These are phyloP conservation scores for Drosophila kepulauana DNA, from an alignment of 1,140 invertebrate species.

Conservation along the genomic window DNA sequence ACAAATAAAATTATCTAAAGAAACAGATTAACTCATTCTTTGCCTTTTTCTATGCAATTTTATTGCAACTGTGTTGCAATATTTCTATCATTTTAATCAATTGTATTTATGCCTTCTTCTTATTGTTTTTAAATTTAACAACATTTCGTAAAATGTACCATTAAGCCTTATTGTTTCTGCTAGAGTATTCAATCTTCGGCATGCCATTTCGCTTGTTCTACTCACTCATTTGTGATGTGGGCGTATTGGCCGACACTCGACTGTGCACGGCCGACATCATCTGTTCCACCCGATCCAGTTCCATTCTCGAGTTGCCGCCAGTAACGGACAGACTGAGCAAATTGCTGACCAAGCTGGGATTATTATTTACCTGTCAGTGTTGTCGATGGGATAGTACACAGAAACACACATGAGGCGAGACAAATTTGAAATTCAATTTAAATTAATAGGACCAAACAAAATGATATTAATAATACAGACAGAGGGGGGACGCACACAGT, in stretches of 20 bases:
- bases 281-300: constrained; percentile 67
- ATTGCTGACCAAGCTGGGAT: constrained; percentile 27
- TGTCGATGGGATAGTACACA: constrained; percentile 1
- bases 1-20: no score
- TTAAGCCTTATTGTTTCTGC: not conserved
- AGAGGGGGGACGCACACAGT: not conserved
- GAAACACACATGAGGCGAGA: not conserved
- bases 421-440: not conserved
- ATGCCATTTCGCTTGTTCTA: constrained; percentile 13
- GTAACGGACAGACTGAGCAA: constrained; percentile 43
- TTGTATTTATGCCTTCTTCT: no score
- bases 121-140: no score
- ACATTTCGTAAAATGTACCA: no score
- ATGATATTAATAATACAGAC: not conserved
- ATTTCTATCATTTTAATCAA: no score
- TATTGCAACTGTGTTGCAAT: no score
- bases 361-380: constrained; percentile 68
- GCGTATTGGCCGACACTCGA: constrained; percentile 38
- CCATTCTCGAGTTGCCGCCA: constrained; percentile 56
- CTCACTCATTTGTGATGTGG: constrained; percentile 69
- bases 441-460: not conserved
- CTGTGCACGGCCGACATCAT: constrained; percentile 59
- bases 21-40: no score
- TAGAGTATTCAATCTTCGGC: not conserved
- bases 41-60: no score